Evolutionary conservation across 2,888 invertebrate genomes (phyloP).

Genomic region (Crossocerus cetratus): DNA sequence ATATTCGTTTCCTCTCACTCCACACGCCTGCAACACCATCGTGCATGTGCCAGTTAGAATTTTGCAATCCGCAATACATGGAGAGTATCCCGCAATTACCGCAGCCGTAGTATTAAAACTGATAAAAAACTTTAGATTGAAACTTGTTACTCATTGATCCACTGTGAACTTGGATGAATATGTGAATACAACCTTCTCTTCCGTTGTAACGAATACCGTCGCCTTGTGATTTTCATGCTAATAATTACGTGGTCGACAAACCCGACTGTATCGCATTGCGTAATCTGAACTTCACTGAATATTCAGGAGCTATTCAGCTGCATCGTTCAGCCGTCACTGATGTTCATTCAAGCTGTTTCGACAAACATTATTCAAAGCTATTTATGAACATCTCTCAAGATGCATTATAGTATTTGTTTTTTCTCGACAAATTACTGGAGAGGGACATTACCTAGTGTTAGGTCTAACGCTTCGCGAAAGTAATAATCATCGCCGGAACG

Average conservation of each 20-base stretch:
- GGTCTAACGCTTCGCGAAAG: no score
- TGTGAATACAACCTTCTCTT: not conserved
- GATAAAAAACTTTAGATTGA: not conserved
- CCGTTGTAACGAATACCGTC: not conserved
- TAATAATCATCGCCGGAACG: no score
- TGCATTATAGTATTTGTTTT: no score
- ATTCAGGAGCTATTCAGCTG: not conserved
- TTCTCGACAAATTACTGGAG: no score
- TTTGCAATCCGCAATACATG: not conserved
- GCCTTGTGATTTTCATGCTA: not conserved
- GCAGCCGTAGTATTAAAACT: not conserved
- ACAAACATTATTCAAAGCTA: no score
- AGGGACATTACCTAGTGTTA: no score
- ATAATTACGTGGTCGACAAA: not conserved
- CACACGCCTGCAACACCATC: no score
- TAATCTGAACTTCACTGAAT: not conserved
- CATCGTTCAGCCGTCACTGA: no score
- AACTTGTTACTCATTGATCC: not conserved
- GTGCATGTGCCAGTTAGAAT: not conserved
- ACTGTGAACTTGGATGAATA: not conserved
- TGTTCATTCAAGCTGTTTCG: no score
- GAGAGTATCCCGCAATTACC: not conserved
- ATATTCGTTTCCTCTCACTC: conserved; percentile 12
- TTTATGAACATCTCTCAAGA: no score
- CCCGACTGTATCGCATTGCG: not conserved